A percentile compares a stretch with the other conserved stretches of the same genome.
Conservation (phyloP, 1,140 invertebrate genomes). For the Drosophila nannoptera region DNA sequence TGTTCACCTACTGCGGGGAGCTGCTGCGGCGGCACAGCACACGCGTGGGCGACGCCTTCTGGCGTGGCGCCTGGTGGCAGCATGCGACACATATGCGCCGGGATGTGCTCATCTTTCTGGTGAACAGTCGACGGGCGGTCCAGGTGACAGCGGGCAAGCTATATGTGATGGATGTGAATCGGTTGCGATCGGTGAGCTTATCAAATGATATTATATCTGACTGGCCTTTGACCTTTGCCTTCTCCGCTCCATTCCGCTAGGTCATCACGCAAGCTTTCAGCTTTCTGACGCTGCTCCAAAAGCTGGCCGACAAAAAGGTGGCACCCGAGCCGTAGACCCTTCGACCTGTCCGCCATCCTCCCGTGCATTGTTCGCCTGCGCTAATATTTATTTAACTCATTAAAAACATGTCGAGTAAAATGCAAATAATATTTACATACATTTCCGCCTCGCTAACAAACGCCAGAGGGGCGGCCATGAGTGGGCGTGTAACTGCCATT, state of each 20-base stretch:
- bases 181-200: slow-evolving; percentile 57
- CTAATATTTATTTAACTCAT: slow-evolving; percentile 67
- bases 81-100: slow-evolving; percentile 48
- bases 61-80: slow-evolving; percentile 63
- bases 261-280: slow-evolving; percentile 75
- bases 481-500: slow-evolving; percentile 4
- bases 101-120: slow-evolving; percentile 66
- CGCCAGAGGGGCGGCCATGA: slow-evolving; percentile 40
- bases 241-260: slow-evolving; percentile 16
- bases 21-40: slow-evolving; percentile 63
- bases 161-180: slow-evolving; percentile 71
- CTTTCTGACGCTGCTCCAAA: slow-evolving; percentile 71
- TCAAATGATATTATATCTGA: neutral
- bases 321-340: slow-evolving; percentile 69
- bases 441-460: slow-evolving; percentile 50
- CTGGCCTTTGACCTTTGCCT: neutral
- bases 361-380: slow-evolving; percentile 25
- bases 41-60: slow-evolving; percentile 67
- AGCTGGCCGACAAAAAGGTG: slow-evolving; percentile 85
- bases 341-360: neutral
- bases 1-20: slow-evolving; percentile 75
- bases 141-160: slow-evolving; percentile 73
- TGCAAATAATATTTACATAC: slow-evolving; percentile 64
- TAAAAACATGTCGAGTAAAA: slow-evolving; percentile 66
- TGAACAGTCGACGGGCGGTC: slow-evolving; percentile 61